phyloP scores from a whole-genome alignment of 2,113 vertebrate species.

The Ophiodon elongatus region DNA sequence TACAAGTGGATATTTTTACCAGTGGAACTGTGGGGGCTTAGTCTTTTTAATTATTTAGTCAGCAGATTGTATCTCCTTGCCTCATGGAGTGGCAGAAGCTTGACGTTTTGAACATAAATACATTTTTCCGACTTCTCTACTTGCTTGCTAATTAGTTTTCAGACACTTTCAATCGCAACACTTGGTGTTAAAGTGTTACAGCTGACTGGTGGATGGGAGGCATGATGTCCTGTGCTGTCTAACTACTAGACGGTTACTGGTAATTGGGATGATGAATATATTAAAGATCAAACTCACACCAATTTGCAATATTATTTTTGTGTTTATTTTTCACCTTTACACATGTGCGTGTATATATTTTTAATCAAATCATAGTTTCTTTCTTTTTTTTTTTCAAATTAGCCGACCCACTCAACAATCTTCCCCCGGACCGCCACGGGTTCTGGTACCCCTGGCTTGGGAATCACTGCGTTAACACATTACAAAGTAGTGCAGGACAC shows the following conservation, averaged over 20 bases:
- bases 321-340: background rate
- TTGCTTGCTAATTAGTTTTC: background rate
- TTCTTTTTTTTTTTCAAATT: background rate
- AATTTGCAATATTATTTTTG: background rate
- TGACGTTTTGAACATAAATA: background rate
- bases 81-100: background rate
- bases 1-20: background rate
- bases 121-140: background rate
- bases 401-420: background rate
- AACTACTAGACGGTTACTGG: background rate
- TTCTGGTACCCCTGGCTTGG: background rate
- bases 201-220: no score
- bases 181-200: background rate
- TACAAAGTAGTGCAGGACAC: no score
- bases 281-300: background rate
- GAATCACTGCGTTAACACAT: background rate
- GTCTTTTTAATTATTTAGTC: background rate
- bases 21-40: background rate
- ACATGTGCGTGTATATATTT: background rate
- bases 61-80: background rate
- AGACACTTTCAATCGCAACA: no score
- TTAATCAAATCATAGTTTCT: background rate
- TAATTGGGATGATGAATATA: background rate
- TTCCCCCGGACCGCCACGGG: background rate
- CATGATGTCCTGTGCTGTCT: no score